These are phyloP conservation scores for Drosophila parthenogenetica DNA, from an alignment of 2,888 invertebrate genomes.

Conservation along the genomic window DNA sequence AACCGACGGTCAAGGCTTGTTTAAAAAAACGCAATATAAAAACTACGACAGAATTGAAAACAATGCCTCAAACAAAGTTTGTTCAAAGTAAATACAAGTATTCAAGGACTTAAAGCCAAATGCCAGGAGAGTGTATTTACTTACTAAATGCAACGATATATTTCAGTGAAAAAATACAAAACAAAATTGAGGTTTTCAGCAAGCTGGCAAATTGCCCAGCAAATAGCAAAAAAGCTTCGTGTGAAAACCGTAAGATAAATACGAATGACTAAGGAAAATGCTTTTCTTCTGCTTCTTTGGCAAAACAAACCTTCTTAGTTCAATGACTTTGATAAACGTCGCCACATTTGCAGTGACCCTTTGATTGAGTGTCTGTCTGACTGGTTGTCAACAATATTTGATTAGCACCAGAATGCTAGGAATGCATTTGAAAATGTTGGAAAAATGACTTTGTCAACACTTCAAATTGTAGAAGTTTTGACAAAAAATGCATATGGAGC, in stretches of 20 bases:
- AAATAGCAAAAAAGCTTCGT: conserved; percentile 44
- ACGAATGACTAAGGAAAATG: conserved; percentile 42
- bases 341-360: conserved; percentile 55
- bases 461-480: conserved; percentile 42
- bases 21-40: too few relatives aligned
- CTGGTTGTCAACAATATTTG: conserved; percentile 61
- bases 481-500: conserved; percentile 52
- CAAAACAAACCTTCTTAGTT: conserved; percentile 17
- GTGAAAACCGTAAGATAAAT: conserved; percentile 64
- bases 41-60: conserved; percentile 3
- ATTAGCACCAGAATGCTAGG: conserved; percentile 56
- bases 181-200: conserved; percentile 38
- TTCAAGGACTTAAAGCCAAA: conserved; percentile 38
- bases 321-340: conserved; percentile 65
- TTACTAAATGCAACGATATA: conserved; percentile 20
- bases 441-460: conserved; percentile 67
- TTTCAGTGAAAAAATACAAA: conserved; percentile 35
- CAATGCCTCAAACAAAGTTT: conserved; percentile 10
- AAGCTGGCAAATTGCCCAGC: conserved; percentile 54
- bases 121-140: conserved; percentile 40
- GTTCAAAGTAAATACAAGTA: conserved; percentile 38
- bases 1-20: too few relatives aligned
- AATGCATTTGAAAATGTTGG: conserved; percentile 52
- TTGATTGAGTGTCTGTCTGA: conserved; percentile 20
- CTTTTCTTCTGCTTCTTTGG: conserved; percentile 9